phyloP scores from a whole-genome alignment of 2,113 vertebrate genomes.

The Notothenia coriiceps region DNA sequence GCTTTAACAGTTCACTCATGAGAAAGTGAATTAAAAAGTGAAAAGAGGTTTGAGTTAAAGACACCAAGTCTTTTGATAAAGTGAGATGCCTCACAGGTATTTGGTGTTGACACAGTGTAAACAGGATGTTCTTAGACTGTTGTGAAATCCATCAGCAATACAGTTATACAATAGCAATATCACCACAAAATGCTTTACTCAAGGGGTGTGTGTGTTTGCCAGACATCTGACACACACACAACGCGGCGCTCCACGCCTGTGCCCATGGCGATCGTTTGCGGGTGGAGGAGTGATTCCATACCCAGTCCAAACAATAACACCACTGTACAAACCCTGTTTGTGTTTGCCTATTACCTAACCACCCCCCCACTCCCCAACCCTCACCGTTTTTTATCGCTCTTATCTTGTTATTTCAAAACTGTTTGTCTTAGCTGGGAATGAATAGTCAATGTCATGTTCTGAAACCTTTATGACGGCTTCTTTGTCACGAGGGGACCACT shows the following conservation, averaged over 20 bases:
- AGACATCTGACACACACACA: slow-evolving; percentile 74
- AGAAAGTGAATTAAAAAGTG: not conserved
- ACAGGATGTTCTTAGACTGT: slow-evolving; percentile 73
- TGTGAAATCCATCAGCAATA: slow-evolving; percentile 68
- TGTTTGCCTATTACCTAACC: slow-evolving; percentile 87
- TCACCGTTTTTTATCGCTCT: slow-evolving; percentile 75
- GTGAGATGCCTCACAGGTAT: slow-evolving; percentile 28
- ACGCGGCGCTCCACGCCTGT: slow-evolving; percentile 70
- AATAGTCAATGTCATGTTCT: slow-evolving; percentile 80
- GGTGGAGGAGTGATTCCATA: slow-evolving; percentile 79
- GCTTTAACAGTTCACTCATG: not conserved
- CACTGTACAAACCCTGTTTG: slow-evolving; percentile 85
- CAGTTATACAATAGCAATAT: slow-evolving; percentile 46
- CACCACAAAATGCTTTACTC: slow-evolving; percentile 70
- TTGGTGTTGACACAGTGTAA: slow-evolving; percentile 60
- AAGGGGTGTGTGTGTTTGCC: slow-evolving; percentile 73
- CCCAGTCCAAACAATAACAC: slow-evolving; percentile 87
- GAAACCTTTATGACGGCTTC: slow-evolving; percentile 68
- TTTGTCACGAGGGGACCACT: slow-evolving; percentile 79
- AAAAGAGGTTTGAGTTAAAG: not conserved
- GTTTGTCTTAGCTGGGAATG: slow-evolving; percentile 84
- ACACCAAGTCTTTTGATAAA: not conserved
- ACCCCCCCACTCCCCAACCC: slow-evolving; percentile 64
- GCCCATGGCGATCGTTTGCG: slow-evolving; percentile 74
- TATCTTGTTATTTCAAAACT: slow-evolving; percentile 86